Base-by-base conservation (phyloP, 2,888 invertebrate species). In the Hypomecis atomaria region DNA sequence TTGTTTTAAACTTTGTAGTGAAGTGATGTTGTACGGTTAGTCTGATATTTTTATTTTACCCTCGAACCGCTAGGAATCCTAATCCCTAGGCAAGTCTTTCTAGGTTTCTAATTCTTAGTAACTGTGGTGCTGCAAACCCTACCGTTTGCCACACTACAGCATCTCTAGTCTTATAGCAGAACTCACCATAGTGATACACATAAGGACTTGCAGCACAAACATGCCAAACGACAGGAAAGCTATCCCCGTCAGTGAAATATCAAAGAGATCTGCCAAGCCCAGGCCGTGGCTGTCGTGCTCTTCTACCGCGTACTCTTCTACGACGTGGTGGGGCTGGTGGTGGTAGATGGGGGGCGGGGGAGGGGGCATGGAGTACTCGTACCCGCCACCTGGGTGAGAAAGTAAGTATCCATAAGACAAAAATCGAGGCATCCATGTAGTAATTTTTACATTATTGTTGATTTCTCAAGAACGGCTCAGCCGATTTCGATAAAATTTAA, bases 191-290 rank as follows among this genome's bases (percentile, higher is more conserved):
- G 94, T 94, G 54, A 96, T 95, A 78, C 96, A 96, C 95, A 97
- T 95, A 7, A 97, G 91, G 10, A 97, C 94, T 82, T 97, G 96
- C 50, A 97, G 91, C 10, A 96, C 91, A 74, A 97, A 97, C 91
- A 96, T 94, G 38, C 96, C 96, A 75, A 97, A 97, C 0, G 97
- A 96, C 8, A 97, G 84, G 78, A 96, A 97, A 0, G 97, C 97
- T 43, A 97, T 92, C 0, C 96, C 96, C 0, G 97, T 97, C 34
- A 97, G 89, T 0, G 96, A 96, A 65, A 97, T 95, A 66, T 97
- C 97, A 74, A 96, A 96, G 44, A 97, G 93, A 73, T 97, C 96
- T 8, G 94, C 94, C 34, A 97, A 82, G 0, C 95, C 94, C 33
- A 97, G 90, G 7, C 95, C 95, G 66, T 94, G 90, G 55, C 88